Evolutionary conservation across 1,140 invertebrate genomes (phyloP), one percentile per base, ranked within the genome.

Genomic region (Lanistes nyassanus): DNA sequence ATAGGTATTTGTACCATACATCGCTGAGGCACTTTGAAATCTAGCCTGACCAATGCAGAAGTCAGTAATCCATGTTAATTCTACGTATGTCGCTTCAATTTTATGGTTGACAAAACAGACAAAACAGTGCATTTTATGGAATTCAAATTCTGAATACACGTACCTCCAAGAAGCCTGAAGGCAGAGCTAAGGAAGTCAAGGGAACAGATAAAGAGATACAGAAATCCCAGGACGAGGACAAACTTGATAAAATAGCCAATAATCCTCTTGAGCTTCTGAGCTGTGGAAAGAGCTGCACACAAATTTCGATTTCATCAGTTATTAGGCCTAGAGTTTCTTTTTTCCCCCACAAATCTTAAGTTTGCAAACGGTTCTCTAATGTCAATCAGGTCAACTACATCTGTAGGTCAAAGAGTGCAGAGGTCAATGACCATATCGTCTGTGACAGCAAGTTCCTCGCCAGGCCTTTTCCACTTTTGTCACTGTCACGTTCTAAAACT

Each of bases 141-240:
- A 7, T 21, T 29, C 29, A 19, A 26, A 9, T 3, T 29, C 23
- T 23, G 23, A n/a, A 13, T 16, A 6, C 7, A 70, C 78, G 80
- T 80, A 85, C 92, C 91, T 42, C 92, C 92, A 26, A 93, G 80
- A 6, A 93, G 86, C 60, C 90, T 87, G 81, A 93, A 93, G 13
- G 91, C 90, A 3, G 89, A 88, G 60, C 91, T 91, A 31, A 93
- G 86, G 34, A 92, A 87, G 73, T 92, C 91, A 78, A 93, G 84
- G 4, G 92, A 92, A 79, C 92, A 92, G 74, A 93, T 90, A 84
- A 93, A 93, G 53, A 92, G 80, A 85, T 92, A 93, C 4, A 93
- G 87, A 9, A 91, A 84, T 2, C 71, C 74, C 0, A 91, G 11
- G 0, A 92, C 86, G 0, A 82, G 72, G 1, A 88, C 23, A 2